These are phyloP conservation scores for Melanostoma mellinum DNA, from an alignment of 2,888 invertebrate species.

Conservation along the genomic window DNA sequence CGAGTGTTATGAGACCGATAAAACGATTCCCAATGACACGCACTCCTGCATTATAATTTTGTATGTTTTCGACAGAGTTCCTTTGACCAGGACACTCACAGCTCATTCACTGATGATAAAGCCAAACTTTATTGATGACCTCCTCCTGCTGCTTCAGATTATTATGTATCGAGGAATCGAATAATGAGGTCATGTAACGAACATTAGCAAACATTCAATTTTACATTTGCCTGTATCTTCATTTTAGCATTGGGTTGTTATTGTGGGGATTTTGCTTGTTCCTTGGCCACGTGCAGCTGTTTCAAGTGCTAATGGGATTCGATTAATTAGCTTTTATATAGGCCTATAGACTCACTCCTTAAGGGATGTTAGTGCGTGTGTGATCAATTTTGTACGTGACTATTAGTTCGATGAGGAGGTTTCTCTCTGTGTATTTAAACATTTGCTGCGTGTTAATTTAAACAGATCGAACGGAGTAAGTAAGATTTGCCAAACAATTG, in stretches of 20 bases:
- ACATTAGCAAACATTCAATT: constrained; percentile 63
- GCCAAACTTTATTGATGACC: constrained; percentile 54
- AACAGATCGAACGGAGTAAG: not conserved
- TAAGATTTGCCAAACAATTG: constrained; percentile 1
- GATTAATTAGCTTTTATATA: constrained; percentile 70
- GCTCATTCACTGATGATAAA: constrained; percentile 59
- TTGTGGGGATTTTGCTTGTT: constrained; percentile 26
- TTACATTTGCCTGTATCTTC: constrained; percentile 51
- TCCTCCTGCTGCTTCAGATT: not conserved
- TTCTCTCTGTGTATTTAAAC: constrained; percentile 23
- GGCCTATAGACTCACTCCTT: constrained; percentile 12
- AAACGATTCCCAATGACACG: constrained; percentile 42
- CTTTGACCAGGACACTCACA: constrained; percentile 20
- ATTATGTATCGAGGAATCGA: constrained; percentile 18
- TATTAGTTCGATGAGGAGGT: constrained; percentile 32
- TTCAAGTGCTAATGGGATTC: constrained; percentile 69
- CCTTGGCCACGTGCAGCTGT: constrained; percentile 52
- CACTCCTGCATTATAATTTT: constrained; percentile 33
- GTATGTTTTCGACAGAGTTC: not conserved
- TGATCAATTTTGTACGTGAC: constrained; percentile 70
- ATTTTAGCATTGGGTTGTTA: constrained; percentile 2
- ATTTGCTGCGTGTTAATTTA: constrained; percentile 42
- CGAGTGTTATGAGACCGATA: constrained; percentile 15
- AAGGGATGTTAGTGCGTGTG: constrained; percentile 31
- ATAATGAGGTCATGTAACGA: constrained; percentile 67